Evolutionary conservation across 2,113 vertebrate genomes (phyloP).

Genomic region (Octodon degus): DNA sequence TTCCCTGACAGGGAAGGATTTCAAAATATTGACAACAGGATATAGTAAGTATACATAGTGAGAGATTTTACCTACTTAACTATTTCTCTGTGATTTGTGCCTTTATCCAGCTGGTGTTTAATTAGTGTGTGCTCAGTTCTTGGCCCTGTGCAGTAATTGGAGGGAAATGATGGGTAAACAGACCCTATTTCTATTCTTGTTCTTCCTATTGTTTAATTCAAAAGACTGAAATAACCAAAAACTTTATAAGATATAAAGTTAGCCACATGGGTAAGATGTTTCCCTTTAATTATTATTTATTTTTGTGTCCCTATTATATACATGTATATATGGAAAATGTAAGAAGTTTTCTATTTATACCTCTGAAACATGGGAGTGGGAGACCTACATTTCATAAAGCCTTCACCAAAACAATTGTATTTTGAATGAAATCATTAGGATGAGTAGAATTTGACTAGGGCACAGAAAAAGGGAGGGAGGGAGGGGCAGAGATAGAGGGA

Average conservation of each 20-base stretch:
- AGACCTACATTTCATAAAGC: neutral
- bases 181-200: neutral
- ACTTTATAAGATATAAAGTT: neutral
- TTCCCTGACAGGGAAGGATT: neutral
- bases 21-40: neutral
- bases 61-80: neutral
- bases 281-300: no score
- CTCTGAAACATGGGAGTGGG: neutral
- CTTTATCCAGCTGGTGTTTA: neutral
- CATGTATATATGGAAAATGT: neutral
- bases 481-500: neutral
- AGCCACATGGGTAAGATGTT: no score
- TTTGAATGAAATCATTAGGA: neutral
- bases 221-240: neutral
- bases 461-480: no score
- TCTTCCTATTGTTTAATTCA: neutral
- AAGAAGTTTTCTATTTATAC: neutral
- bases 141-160: neutral
- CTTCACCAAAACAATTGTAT: neutral
- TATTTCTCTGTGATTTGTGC: neutral
- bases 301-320: no score
- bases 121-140: neutral
- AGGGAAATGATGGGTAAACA: neutral
- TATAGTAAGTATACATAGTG: neutral
- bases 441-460: neutral